Evolutionary conservation across 2,888 invertebrate genomes (phyloP).

Genomic region (Buathra laborator): DNA sequence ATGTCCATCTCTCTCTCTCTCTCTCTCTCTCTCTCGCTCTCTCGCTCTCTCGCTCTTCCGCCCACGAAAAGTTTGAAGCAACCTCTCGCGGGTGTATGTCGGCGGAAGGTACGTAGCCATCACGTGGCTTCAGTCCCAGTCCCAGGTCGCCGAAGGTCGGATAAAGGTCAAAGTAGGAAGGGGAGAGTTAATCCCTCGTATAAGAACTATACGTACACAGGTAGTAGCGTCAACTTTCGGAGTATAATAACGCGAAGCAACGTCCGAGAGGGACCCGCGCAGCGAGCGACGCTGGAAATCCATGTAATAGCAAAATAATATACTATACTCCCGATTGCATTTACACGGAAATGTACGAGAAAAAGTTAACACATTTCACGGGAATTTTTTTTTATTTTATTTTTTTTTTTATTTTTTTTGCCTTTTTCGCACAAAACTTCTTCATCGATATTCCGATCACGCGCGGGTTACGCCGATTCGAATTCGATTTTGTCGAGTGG

Average conservation of each 20-base stretch:
- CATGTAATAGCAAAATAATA: slow-evolving; percentile 9
- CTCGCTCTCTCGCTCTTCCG: slow-evolving; percentile 38
- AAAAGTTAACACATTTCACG: slow-evolving; percentile 1
- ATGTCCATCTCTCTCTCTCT: slow-evolving; percentile 52
- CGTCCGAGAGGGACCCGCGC: not conserved
- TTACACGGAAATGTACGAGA: not conserved
- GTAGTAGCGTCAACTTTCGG: slow-evolving; percentile 25
- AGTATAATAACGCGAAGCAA: slow-evolving; percentile 1
- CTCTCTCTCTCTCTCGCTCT: slow-evolving; percentile 44
- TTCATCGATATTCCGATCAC: slow-evolving; percentile 25
- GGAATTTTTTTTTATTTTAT: not conserved
- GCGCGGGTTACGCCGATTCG: slow-evolving; percentile 48
- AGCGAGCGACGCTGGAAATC: not conserved
- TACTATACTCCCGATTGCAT: not conserved
- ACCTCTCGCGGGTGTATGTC: slow-evolving; percentile 44
- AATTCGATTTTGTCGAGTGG: slow-evolving; percentile 59
- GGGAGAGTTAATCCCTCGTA: slow-evolving; percentile 5
- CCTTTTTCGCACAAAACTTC: slow-evolving; percentile 9
- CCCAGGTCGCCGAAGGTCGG: slow-evolving; percentile 61
- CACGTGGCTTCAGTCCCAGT: slow-evolving; percentile 63
- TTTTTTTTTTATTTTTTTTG: not conserved
- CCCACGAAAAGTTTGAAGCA: slow-evolving; percentile 60
- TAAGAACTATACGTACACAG: slow-evolving; percentile 30
- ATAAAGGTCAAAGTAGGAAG: slow-evolving; percentile 42
- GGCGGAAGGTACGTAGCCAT: slow-evolving; percentile 48